These are phyloP conservation scores for Camponotus pennsylvanicus DNA, from an alignment of 1,140 invertebrate species.

Conservation along the genomic window DNA sequence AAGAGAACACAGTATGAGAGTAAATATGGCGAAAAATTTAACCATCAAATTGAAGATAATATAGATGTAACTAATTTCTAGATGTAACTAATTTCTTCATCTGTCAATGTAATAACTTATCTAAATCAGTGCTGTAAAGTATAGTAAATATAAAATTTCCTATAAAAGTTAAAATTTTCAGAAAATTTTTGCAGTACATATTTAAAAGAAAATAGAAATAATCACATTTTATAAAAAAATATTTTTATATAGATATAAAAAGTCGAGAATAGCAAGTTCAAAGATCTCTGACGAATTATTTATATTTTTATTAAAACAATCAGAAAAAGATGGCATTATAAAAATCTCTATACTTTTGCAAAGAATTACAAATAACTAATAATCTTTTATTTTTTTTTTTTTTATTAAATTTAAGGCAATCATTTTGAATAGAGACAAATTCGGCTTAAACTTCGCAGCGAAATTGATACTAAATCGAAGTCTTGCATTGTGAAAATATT, in stretches of 20 bases:
- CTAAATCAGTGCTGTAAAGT: neutral
- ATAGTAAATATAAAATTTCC: neutral
- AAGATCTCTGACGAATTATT: neutral
- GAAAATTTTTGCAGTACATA: neutral
- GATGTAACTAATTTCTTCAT: slow-evolving; percentile 1
- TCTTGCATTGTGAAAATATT: neutral
- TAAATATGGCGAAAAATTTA: neutral
- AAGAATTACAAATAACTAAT: neutral
- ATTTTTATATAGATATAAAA: neutral
- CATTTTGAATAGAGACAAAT: neutral
- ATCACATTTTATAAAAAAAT: neutral
- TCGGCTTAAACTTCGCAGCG: neutral
- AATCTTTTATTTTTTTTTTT: neutral
- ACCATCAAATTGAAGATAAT: neutral
- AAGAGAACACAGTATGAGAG: neutral
- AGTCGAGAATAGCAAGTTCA: neutral
- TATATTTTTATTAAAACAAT: neutral
- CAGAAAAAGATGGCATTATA: neutral
- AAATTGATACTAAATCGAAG: slow-evolving; percentile 18
- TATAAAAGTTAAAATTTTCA: neutral
- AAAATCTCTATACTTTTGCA: neutral
- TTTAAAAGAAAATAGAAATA: neutral
- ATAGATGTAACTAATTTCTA: neutral
- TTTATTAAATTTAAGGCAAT: neutral
- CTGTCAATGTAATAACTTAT: neutral